These are phyloP conservation scores for Eueremaeus valkanovi DNA, from an alignment of 2,888 invertebrate genomes.

Conservation along the genomic window DNA sequence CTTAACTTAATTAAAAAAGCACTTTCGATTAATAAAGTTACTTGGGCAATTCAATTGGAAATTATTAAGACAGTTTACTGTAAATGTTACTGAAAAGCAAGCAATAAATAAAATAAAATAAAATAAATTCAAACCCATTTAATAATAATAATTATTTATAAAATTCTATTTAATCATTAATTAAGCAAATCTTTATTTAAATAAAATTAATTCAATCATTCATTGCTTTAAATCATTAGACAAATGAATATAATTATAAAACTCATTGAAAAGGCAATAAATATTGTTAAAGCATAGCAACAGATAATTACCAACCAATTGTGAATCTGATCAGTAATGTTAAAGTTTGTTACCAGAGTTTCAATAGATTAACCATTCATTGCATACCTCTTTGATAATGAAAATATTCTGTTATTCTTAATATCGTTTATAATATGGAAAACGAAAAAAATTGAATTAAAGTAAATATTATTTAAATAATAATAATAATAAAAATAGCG, in stretches of 20 bases:
- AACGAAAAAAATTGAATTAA: no score
- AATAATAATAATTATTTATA: no score
- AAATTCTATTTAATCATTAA: no score
- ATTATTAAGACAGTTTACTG: no score
- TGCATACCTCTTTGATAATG: slow-evolving; percentile 23
- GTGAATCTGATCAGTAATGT: not conserved
- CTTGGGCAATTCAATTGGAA: no score
- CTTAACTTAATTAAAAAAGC: no score
- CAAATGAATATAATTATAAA: not conserved
- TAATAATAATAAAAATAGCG: not conserved
- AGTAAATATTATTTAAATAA: not conserved
- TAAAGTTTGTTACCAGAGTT: slow-evolving; percentile 5
- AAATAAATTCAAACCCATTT: no score
- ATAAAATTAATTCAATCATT: not conserved
- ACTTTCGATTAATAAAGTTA: no score
- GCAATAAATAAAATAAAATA: no score
- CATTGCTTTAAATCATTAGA: not conserved
- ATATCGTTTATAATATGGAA: no score
- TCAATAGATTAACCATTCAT: not conserved
- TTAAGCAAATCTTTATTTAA: no score
- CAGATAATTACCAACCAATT: slow-evolving; percentile 4
- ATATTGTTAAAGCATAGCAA: slow-evolving; percentile 12
- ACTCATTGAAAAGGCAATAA: not conserved
- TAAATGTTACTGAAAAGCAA: no score
- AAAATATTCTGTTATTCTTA: not conserved